Conservation (phyloP, 2,113 vertebrate species). For the Lepidothrix coronata region DNA sequence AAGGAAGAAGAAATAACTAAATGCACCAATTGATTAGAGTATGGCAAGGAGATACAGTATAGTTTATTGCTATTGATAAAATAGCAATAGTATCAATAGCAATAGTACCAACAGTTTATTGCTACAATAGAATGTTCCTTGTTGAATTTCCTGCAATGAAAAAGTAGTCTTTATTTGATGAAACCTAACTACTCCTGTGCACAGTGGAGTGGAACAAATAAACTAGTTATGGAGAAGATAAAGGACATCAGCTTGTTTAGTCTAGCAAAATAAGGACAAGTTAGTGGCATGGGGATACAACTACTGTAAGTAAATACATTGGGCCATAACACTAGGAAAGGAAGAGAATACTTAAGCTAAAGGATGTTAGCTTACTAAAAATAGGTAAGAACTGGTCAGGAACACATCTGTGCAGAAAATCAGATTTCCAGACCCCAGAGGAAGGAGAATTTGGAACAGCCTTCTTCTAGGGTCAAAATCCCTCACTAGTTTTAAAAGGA, state of each 20-base stretch:
- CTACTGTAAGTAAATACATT: not conserved
- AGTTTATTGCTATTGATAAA: not conserved
- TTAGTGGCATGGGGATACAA: not conserved
- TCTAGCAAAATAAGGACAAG: constrained; percentile 21
- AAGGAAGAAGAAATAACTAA: not conserved
- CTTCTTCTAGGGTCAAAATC: not conserved
- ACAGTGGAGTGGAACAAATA: not conserved
- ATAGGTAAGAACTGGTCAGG: not conserved
- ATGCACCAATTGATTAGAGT: not conserved
- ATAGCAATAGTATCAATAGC: not conserved
- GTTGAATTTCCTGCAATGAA: not conserved
- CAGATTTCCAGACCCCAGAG: not conserved
- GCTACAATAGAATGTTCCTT: not conserved
- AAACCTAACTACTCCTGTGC: not conserved
- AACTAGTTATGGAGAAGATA: not conserved
- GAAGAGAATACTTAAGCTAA: constrained; percentile 19
- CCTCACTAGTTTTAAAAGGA: not conserved
- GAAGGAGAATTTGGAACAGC: not conserved
- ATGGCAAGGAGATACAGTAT: not conserved
- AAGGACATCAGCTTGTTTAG: constrained; percentile 26
- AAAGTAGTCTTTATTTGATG: not conserved
- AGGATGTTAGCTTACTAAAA: not conserved
- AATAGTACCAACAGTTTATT: not conserved
- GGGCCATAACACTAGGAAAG: not conserved
- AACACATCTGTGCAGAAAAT: not conserved